Evolutionary conservation across 1,140 invertebrate species (phyloP).

Genomic region (Pollicipes pollicipes): DNA sequence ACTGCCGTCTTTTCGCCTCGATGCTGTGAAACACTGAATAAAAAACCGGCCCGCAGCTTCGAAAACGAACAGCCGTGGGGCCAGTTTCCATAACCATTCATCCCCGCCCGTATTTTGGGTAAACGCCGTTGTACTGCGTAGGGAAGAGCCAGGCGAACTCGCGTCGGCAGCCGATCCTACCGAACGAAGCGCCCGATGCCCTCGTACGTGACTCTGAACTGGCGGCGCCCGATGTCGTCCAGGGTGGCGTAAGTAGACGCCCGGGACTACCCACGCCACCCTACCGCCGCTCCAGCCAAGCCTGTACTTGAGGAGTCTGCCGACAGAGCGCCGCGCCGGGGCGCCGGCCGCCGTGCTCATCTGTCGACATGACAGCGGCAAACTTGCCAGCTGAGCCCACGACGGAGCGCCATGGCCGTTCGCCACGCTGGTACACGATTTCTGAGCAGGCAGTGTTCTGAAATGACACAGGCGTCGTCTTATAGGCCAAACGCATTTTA

Average conservation of each 20-base stretch:
- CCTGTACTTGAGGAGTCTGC: neutral
- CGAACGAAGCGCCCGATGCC: slow-evolving; percentile 27
- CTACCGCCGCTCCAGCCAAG: slow-evolving; percentile 15
- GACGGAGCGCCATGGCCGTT: neutral
- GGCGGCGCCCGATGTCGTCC: slow-evolving; percentile 23
- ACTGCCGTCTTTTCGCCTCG: neutral
- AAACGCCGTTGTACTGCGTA: too few species aligned
- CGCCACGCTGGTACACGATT: too few species aligned
- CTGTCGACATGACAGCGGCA: neutral
- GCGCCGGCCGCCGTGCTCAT: neutral
- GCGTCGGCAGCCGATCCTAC: slow-evolving; percentile 16
- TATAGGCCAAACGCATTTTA: too few species aligned
- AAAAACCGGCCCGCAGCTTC: slow-evolving; percentile 5
- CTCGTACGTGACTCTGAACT: slow-evolving; percentile 24
- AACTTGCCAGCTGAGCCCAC: neutral
- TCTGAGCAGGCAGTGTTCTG: too few species aligned
- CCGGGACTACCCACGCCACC: neutral
- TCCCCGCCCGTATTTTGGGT: neutral
- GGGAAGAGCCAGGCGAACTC: too few species aligned
- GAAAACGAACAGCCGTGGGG: neutral
- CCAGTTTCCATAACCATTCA: slow-evolving; percentile 2
- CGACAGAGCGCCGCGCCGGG: neutral
- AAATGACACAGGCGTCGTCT: too few species aligned
- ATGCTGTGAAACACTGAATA: neutral
- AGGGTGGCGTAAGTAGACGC: slow-evolving; percentile 19